phyloP scores from a whole-genome alignment of 2,113 vertebrate species.

The Pedionomus torquatus region DNA sequence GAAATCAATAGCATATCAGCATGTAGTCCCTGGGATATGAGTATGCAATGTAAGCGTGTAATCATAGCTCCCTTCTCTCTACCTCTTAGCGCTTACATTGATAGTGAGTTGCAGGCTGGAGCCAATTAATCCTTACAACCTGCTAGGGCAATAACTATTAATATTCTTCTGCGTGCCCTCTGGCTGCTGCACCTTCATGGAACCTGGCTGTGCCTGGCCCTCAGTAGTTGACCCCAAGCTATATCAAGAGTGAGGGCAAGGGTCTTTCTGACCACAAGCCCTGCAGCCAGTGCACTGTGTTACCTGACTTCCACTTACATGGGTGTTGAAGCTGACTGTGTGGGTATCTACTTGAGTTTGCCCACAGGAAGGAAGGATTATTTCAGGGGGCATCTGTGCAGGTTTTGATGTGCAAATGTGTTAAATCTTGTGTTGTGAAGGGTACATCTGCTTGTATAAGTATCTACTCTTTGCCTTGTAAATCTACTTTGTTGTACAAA shows the following conservation, averaged over 20 bases:
- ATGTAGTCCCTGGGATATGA: not conserved
- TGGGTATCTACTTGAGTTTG: not conserved
- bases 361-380: not conserved
- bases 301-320: not conserved
- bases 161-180: slow-evolving; percentile 5
- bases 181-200: not conserved
- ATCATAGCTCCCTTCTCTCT: slow-evolving; percentile 25
- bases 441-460: not conserved
- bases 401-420: not conserved
- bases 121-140: slow-evolving; percentile 47
- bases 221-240: not conserved
- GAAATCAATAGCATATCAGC: slow-evolving; percentile 39
- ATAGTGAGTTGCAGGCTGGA: slow-evolving; percentile 14
- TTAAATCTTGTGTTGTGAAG: not conserved
- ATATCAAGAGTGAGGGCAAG: not conserved
- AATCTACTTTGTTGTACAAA: not conserved
- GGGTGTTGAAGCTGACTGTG: not conserved
- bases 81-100: not conserved
- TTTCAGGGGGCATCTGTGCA: not conserved
- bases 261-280: not conserved
- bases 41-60: slow-evolving; percentile 14
- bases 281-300: not conserved
- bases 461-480: not conserved
- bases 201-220: not conserved
- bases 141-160: slow-evolving; percentile 27